Evolutionary conservation across 2,888 invertebrate species (phyloP).

Genomic region (Rhingia campestris): DNA sequence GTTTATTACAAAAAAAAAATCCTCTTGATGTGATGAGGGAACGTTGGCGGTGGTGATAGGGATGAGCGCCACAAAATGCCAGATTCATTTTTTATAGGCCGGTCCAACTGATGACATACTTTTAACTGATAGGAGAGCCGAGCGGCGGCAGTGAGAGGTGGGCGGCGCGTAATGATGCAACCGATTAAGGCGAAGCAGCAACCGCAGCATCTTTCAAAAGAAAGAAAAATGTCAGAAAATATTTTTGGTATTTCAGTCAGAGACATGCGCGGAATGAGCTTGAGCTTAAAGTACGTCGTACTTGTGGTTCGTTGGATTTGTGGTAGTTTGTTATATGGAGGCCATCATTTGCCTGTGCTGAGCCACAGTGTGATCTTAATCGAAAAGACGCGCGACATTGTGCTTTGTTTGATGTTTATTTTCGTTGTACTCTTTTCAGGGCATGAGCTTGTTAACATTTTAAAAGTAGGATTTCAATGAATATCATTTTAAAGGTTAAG

Average conservation of each 20-base stretch:
- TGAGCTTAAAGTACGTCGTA: neutral
- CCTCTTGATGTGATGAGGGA: constrained; percentile 7
- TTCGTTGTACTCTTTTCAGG: constrained; percentile 3
- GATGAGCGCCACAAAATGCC: constrained; percentile 57
- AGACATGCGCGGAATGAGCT: constrained; percentile 25
- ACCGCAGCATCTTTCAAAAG: constrained; percentile 39
- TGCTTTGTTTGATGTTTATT: constrained; percentile 25
- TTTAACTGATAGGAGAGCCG: constrained; percentile 5
- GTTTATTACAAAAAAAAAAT: constrained; percentile 28
- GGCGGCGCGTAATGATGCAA: constrained; percentile 48
- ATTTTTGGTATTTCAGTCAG: constrained; percentile 62
- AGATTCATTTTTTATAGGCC: constrained; percentile 31
- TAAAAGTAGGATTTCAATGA: constrained; percentile 21
- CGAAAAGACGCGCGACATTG: constrained; percentile 51
- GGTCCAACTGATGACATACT: constrained; percentile 61
- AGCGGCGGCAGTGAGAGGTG: neutral
- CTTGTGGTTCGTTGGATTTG: constrained; percentile 31
- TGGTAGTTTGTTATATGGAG: constrained; percentile 33
- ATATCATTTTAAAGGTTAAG: constrained; percentile 39
- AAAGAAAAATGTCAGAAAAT: constrained; percentile 69
- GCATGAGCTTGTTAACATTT: constrained; percentile 59
- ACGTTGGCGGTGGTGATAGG: constrained; percentile 21
- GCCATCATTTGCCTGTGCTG: constrained; percentile 36
- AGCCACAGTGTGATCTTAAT: constrained; percentile 54
- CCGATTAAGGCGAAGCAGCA: constrained; percentile 60